Conservation (phyloP, 1,140 invertebrate species). For the Eumaeus atala region DNA sequence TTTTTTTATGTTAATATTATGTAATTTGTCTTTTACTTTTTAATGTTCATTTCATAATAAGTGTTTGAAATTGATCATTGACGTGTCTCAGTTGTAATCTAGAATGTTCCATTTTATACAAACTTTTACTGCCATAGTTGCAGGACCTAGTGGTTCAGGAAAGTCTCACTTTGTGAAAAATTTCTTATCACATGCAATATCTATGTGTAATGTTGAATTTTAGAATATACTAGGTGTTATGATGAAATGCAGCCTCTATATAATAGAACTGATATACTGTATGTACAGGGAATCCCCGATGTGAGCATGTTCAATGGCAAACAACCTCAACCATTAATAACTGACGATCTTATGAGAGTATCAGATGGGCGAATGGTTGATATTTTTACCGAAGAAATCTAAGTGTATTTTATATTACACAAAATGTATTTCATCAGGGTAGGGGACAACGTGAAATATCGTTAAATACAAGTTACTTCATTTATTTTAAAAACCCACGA, state of each 20-base stretch:
- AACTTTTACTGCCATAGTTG: slow-evolving; percentile 32
- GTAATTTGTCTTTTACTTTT: neutral
- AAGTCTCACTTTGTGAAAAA: too few species aligned
- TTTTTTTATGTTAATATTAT: too few species aligned
- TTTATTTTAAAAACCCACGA: slow-evolving; percentile 59
- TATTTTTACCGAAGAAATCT: slow-evolving; percentile 64
- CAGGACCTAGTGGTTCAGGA: too few species aligned
- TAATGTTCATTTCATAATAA: neutral
- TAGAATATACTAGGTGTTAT: slow-evolving; percentile 30
- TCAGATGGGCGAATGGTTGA: slow-evolving; percentile 42
- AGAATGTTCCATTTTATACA: slow-evolving; percentile 29
- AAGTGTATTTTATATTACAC: slow-evolving; percentile 59
- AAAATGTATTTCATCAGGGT: slow-evolving; percentile 60
- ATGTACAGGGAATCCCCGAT: slow-evolving; percentile 38
- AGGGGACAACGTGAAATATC: slow-evolving; percentile 48
- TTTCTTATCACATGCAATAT: too few species aligned
- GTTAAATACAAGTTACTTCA: slow-evolving; percentile 49
- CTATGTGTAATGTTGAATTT: slow-evolving; percentile 23
- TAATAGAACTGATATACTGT: slow-evolving; percentile 28
- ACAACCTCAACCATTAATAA: slow-evolving; percentile 34
- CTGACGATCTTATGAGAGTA: slow-evolving; percentile 61
- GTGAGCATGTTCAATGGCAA: slow-evolving; percentile 37
- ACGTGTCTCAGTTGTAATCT: too few species aligned
- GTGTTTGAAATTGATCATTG: too few species aligned
- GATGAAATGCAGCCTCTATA: slow-evolving; percentile 42